Conservation (phyloP, 1,140 invertebrate genomes). For the Drosophila neocordata region DNA sequence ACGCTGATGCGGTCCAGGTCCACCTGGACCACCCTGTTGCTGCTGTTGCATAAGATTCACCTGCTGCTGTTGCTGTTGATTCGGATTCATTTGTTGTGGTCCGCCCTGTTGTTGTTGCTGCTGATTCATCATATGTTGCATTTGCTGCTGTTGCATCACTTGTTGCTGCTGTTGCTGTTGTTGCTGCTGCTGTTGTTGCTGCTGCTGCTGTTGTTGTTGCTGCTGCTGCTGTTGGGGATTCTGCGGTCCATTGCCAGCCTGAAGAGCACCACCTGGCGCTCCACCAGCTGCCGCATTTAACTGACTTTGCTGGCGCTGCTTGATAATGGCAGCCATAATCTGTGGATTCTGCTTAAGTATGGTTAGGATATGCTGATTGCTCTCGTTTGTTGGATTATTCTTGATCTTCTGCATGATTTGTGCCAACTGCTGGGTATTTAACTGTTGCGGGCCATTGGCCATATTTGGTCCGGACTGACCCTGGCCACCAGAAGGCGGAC, state of each 20-base stretch:
- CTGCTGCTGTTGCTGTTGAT: constrained; percentile 66
- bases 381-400: constrained; percentile 92
- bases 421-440: constrained; percentile 92
- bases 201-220: constrained; percentile 83
- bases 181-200: constrained; percentile 79
- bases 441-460: constrained; percentile 84
- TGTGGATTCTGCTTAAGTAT: constrained; percentile 97
- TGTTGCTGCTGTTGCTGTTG: constrained; percentile 82
- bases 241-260: constrained; percentile 72
- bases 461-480: constrained; percentile 81
- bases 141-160: constrained; percentile 82
- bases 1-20: constrained; percentile 65
- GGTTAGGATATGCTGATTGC: constrained; percentile 95
- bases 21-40: constrained; percentile 51
- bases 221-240: constrained; percentile 84
- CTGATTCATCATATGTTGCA: constrained; percentile 84
- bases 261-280: constrained; percentile 66
- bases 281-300: constrained; percentile 71
- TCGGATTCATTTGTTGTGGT: constrained; percentile 83
- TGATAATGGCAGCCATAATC: constrained; percentile 98
- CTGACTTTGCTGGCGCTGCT: constrained; percentile 89
- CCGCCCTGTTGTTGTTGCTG: constrained; percentile 83
- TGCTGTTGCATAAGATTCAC: constrained; percentile 64
- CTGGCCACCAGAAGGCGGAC: constrained; percentile 81
- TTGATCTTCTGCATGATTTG: constrained; percentile 95